These are phyloP conservation scores for Anabacerthia variegaticeps DNA, from an alignment of 2,797 vertebrate species.

Conservation along the genomic window DNA sequence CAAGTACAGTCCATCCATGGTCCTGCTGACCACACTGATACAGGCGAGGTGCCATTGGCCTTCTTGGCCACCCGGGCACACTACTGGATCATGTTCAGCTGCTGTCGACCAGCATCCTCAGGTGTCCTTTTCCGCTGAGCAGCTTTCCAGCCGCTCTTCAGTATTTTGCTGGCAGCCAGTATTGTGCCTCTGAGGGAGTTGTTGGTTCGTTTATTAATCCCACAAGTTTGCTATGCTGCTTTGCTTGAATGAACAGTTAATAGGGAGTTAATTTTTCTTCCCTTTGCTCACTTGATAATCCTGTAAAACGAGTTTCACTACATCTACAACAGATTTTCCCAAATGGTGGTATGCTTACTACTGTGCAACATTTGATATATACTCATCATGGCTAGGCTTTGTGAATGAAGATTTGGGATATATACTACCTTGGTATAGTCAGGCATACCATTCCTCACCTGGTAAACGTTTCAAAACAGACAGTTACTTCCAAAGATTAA, in stretches of 20 bases:
- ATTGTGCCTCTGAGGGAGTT: not conserved
- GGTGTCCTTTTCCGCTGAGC: not conserved
- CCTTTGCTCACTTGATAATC: not conserved
- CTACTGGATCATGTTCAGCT: not conserved
- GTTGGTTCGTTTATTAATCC: not conserved
- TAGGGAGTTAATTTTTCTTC: not conserved
- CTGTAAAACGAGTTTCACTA: not conserved
- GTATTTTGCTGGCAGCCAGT: not conserved
- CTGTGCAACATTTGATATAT: not conserved
- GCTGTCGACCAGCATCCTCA: not conserved
- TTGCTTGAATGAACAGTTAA: not conserved
- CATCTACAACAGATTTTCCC: not conserved
- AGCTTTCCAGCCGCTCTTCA: not conserved
- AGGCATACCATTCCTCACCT: not conserved
- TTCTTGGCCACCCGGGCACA: not conserved
- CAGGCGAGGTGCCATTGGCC: not conserved
- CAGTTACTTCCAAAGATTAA: not conserved
- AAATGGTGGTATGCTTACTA: not conserved
- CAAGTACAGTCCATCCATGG: rapidly evolving
- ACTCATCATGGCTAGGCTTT: not conserved
- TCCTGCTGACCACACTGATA: not conserved
- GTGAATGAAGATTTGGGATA: not conserved
- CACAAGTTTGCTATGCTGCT: not conserved
- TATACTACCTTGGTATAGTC: not conserved
- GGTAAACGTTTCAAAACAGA: not conserved